Evolutionary conservation across 2,113 vertebrate genomes (phyloP).

Genomic region (Oostethus manadensis): DNA sequence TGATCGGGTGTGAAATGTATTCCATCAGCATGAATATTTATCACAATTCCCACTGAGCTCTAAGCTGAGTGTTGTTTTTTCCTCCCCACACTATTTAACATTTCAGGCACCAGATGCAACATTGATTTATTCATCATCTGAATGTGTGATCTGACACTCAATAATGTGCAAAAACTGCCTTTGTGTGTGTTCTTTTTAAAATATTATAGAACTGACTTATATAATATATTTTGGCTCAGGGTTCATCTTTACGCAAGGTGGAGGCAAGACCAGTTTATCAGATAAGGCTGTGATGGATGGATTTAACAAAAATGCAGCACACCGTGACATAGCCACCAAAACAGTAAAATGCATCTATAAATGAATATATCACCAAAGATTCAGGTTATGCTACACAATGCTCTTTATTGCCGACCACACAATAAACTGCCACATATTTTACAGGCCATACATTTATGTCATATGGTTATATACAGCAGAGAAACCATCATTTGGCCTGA

Average conservation of each 20-base stretch:
- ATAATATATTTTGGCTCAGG: background rate
- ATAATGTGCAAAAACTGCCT: slow-evolving; percentile 44
- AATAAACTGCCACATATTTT: slow-evolving; percentile 31
- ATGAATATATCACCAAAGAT: slow-evolving; percentile 15
- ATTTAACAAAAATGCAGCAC: no score
- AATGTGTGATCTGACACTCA: slow-evolving; percentile 28
- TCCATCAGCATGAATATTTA: slow-evolving; percentile 26
- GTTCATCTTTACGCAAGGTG: background rate
- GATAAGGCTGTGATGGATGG: background rate
- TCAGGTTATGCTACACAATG: slow-evolving; percentile 44
- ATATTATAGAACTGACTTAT: background rate
- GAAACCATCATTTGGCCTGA: slow-evolving; percentile 19
- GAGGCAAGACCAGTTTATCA: no score
- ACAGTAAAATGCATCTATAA: background rate
- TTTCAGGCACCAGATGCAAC: slow-evolving; percentile 25
- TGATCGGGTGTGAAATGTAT: background rate
- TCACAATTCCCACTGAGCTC: slow-evolving; percentile 17
- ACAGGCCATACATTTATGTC: slow-evolving; percentile 19
- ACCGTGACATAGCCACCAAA: background rate
- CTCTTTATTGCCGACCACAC: slow-evolving; percentile 35
- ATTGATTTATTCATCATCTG: slow-evolving; percentile 41
- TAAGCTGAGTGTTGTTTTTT: background rate
- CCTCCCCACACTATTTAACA: slow-evolving; percentile 18
- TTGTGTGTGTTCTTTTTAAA: background rate
- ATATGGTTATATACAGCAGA: slow-evolving; percentile 39